Conservation (phyloP, 2,888 invertebrate species). For the Erynnis tages region DNA sequence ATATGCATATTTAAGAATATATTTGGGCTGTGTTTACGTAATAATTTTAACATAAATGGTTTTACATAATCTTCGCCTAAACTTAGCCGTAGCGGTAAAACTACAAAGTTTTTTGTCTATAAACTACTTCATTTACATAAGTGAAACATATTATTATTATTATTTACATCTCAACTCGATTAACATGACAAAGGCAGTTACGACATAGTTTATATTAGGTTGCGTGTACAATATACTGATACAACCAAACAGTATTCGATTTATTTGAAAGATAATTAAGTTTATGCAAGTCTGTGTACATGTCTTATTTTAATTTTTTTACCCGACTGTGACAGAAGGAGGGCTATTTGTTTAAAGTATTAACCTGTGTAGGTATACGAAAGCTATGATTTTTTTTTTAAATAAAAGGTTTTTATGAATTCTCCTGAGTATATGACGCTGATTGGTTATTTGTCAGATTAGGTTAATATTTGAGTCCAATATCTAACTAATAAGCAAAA, state of each 20-base stretch:
- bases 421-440: too few species aligned
- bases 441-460: neutral
- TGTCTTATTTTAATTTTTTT: too few species aligned
- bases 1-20: constrained; percentile 5
- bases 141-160: constrained; percentile 9
- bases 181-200: constrained; percentile 8
- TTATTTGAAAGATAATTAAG: too few species aligned
- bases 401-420: too few species aligned
- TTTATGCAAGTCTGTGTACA: too few species aligned
- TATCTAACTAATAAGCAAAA: too few species aligned
- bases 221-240: neutral
- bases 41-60: constrained; percentile 3
- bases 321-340: too few species aligned
- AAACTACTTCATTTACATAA: constrained; percentile 13
- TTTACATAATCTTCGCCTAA: constrained; percentile 13
- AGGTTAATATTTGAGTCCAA: neutral
- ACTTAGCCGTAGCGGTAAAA: neutral
- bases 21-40: constrained; percentile 9
- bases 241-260: neutral
- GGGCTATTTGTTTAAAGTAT: too few species aligned
- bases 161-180: neutral
- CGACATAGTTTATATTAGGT: neutral
- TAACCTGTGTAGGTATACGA: too few species aligned
- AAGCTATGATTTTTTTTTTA: too few species aligned
- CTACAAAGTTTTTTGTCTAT: constrained; percentile 7